Conservation (phyloP, 1,140 invertebrate genomes). For the Nylanderia fulva region DNA sequence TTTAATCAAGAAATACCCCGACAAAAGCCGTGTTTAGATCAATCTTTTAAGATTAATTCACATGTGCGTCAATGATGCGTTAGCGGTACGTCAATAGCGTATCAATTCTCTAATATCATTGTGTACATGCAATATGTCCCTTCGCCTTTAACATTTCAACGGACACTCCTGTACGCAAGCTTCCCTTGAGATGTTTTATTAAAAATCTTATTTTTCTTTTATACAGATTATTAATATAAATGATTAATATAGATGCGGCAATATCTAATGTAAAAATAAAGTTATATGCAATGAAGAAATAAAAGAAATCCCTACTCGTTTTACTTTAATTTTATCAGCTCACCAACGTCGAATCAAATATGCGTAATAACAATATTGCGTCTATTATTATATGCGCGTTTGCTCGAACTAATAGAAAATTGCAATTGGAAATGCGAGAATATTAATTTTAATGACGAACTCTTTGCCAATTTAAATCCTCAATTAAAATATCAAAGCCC, state of each 20-base stretch:
- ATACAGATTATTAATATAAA: no score
- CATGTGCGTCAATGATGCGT: slow-evolving; percentile 15
- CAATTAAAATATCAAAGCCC: slow-evolving; percentile 36
- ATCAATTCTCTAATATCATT: slow-evolving; percentile 9
- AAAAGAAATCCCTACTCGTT: no score
- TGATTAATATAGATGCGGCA: not conserved
- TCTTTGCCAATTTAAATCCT: slow-evolving; percentile 30
- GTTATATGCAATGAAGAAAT: no score
- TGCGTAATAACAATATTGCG: not conserved
- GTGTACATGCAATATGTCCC: slow-evolving; percentile 6
- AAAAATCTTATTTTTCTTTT: not conserved
- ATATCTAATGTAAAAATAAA: not conserved
- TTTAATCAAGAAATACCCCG: slow-evolving; percentile 52
- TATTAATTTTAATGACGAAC: slow-evolving; percentile 45
- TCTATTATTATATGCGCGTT: not conserved
- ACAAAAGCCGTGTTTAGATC: slow-evolving; percentile 18
- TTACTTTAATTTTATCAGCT: not conserved
- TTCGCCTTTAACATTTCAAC: slow-evolving; percentile 37
- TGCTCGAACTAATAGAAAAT: slow-evolving; percentile 3
- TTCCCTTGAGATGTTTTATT: not conserved
- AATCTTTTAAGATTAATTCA: slow-evolving; percentile 40
- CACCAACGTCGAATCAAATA: not conserved
- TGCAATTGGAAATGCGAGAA: not conserved
- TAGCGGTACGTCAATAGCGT: slow-evolving; percentile 10
- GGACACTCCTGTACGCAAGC: not conserved